Percentiles rank a stretch among this genome's conserved stretches.
These are phyloP conservation scores for Natator depressus DNA, from an alignment of 2,113 vertebrate species.

Conservation along the genomic window DNA sequence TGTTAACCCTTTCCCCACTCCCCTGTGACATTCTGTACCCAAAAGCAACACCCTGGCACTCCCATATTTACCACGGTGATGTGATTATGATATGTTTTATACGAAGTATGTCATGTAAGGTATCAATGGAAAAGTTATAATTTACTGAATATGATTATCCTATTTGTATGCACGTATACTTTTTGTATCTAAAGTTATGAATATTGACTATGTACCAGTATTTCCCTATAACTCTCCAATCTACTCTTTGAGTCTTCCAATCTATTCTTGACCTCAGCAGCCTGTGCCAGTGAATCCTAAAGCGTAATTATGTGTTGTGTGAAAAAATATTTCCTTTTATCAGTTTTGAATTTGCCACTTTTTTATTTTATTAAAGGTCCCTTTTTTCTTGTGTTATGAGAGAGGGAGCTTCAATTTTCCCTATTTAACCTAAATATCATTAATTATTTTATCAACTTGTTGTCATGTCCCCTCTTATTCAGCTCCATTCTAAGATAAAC, in stretches of 20 bases:
- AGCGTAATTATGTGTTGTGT: neutral
- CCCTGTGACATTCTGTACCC: no score
- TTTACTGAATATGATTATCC: no score
- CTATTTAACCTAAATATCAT: neutral
- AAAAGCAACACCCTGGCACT: no score
- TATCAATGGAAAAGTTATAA: no score
- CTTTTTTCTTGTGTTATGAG: neutral
- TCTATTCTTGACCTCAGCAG: neutral
- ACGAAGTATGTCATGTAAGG: no score
- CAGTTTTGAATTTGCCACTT: slow-evolving; percentile 18
- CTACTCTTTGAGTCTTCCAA: neutral
- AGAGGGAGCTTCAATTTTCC: accelerated
- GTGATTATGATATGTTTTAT: no score
- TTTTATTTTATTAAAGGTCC: neutral
- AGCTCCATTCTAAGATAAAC: neutral
- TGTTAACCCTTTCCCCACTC: neutral
- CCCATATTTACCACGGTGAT: no score
- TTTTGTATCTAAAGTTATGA: no score
- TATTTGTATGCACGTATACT: no score
- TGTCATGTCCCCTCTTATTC: neutral
- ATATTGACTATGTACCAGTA: no score
- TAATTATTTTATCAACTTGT: neutral
- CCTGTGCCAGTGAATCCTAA: neutral
- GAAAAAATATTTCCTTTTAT: neutral
- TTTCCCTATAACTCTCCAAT: neutral